Base-by-base conservation (phyloP, 1,140 invertebrate genomes). In the Triops cancriformis region DNA sequence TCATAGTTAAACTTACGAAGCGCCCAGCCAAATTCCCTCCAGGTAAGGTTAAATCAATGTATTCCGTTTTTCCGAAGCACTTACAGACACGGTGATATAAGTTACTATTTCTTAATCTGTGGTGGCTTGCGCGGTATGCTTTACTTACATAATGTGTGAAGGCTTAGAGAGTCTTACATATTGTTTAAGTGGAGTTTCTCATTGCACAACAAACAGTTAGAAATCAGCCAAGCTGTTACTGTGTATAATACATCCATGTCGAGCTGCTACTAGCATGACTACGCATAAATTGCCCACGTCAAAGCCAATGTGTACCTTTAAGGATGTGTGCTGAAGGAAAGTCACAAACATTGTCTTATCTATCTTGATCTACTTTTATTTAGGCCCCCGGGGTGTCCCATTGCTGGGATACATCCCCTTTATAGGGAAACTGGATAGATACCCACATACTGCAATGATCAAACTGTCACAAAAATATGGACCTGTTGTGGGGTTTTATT, bases 401-500 rank as follows among this genome's bases (percentile, higher is more conserved):
- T n/a, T 81, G 0, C 31, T 81, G 26, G 81, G 81, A 1, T 78
- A 31, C 27, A 27, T 76, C 9, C 73, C 41, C 1, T 75, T 51
- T 37, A 77, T 74, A 18, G 72, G 41, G 18, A 27, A 75, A 72
- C 42, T 77, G 27, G 26, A 74, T 37, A 31, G 12, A 12, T 79
- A 76, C 73, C 64, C 78, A 1, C 76, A 51, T 72, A 72, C 41
- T 23, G 80, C 79, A 12, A 12, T 81, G 26, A 6, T 42, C 11
- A 78, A 80, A 74, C 23, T 81, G 28, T 78, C 73, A 23, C 42
- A 80, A 6, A 41, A 27, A 23, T 81, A 79, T 28, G 80, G 80
- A 12, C 82, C 89, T 26, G 83, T 94, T 0, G 83, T 93, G 23
- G 89, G 89, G 0, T 81, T 94, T 4, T 90, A 89, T 82, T 82